Evolutionary conservation across 2,797 vertebrate genomes (phyloP), one percentile per base, ranked within the genome.

Genomic region (Myotis planiceps): DNA sequence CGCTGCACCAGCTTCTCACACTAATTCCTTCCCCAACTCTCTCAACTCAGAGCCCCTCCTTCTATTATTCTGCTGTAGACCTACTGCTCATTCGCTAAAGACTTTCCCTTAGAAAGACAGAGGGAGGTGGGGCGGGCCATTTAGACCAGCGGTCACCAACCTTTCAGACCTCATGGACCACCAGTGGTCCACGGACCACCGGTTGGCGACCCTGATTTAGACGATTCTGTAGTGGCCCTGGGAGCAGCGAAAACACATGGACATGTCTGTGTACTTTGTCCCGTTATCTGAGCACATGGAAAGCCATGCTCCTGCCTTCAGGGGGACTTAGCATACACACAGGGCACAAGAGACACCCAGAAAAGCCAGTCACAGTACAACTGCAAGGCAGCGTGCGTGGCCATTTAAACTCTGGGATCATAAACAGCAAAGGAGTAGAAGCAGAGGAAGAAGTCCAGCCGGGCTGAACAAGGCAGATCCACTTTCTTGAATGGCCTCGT

Each of bases 1-100:
- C 0, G 0, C 60, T 1, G 3, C 10, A 0, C 34, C 8, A 2
- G 53, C 19, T 49, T 16, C 6, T 47, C 49, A 42, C 32, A 12
- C 19, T 15, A 19, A 27, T 3, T 37, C 65, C 65, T 39, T n/a
- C 78, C 8, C 4, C 58, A 25, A 13, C 66, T 16, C 51, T 42
- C 45, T 27, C 25, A 27, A 1, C 88, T n/a, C 25, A 0, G 9
- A 25, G 39, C 47, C 6, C 58, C 58, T 25, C 23, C 1, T 21
- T 27, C 72, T 7, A 10, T n/a, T n/a, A 6, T 5, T 25, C 2
- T 3, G 9, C 74, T 49, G 0, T 5, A 29, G 55, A 19, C 6
- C 9, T 2, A 32, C 55, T 42, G 32, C 18, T 74, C 6, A 0
- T 19, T 65, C 1, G 4, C 79, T 5, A 45, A 5, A 55, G 37